A percentile compares a stretch with the other conserved stretches of the same genome.
Evolutionary conservation across 2,888 invertebrate genomes (phyloP).

Genomic region (Atethmia centrago): DNA sequence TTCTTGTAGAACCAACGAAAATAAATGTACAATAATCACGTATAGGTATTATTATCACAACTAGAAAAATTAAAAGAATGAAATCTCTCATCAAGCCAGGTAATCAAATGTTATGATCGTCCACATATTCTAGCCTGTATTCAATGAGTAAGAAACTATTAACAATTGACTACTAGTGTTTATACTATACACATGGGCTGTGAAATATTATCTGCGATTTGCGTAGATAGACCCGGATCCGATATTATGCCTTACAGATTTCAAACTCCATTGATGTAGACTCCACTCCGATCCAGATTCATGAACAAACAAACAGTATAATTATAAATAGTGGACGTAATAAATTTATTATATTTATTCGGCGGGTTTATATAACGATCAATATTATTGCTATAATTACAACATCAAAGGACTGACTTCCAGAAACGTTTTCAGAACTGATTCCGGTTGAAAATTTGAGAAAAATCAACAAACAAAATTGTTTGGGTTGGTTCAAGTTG

Average conservation of each 20-base stretch:
- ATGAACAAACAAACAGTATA: constrained; percentile 80
- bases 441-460: constrained; percentile 58
- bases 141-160: constrained; percentile 11
- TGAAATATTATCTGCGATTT: constrained; percentile 31
- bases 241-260: constrained; percentile 57
- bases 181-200: constrained; percentile 37
- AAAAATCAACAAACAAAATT: constrained; percentile 63
- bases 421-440: constrained; percentile 54
- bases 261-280: constrained; percentile 63
- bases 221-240: constrained; percentile 35
- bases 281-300: constrained; percentile 59
- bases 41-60: neutral
- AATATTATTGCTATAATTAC: constrained; percentile 80
- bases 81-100: neutral
- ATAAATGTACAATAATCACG: neutral
- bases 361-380: constrained; percentile 73
- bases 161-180: constrained; percentile 19
- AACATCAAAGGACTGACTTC: constrained; percentile 79
- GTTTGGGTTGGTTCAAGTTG: constrained; percentile 50
- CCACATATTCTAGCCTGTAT: neutral
- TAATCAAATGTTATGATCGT: neutral
- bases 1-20: neutral
- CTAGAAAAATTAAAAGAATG: neutral
- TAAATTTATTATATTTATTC: constrained; percentile 77
- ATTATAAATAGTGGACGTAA: constrained; percentile 75